Percentiles rank a stretch among this genome's conserved stretches.
These are phyloP conservation scores for Cryptoblepharus egeriae DNA, from an alignment of 2,797 vertebrate species.

Conservation along the genomic window DNA sequence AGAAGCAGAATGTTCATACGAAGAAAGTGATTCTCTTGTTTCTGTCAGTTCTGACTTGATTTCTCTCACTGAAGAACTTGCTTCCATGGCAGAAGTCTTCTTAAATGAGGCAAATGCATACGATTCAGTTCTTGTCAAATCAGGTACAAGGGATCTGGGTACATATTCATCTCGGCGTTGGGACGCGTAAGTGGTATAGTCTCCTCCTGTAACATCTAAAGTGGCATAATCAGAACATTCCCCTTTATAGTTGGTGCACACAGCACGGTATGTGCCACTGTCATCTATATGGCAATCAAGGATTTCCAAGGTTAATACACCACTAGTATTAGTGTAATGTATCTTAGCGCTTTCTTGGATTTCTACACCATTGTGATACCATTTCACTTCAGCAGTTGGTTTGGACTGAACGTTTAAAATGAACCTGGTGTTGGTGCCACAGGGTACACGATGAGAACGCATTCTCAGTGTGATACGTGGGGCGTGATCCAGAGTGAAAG, in stretches of 20 bases:
- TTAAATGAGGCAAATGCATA: conserved; percentile 90
- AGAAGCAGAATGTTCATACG: conserved; percentile 82
- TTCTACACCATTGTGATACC: conserved; percentile 93
- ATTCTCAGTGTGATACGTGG: conserved; percentile 95
- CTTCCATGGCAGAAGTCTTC: conserved; percentile 87
- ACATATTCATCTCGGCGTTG: conserved; percentile 89
- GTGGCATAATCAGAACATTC: conserved; percentile 96
- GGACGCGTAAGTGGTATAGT: conserved; percentile 87
- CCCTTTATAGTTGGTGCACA: conserved; percentile 92
- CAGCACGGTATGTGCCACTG: conserved; percentile 92
- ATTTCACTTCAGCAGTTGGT: conserved; percentile 89
- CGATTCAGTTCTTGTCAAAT: conserved; percentile 88
- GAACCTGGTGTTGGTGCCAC: conserved; percentile 89
- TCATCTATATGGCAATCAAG: conserved; percentile 90
- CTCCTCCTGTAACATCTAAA: conserved; percentile 89
- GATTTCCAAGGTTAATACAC: conserved; percentile 93
- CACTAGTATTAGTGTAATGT: conserved; percentile 88
- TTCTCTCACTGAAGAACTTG: conserved; percentile 87
- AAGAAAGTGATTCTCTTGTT: conserved; percentile 83
- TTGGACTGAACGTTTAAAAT: conserved; percentile 94
- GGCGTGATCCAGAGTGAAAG: conserved; percentile 92
- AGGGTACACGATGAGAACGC: conserved; percentile 93
- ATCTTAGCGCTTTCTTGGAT: conserved; percentile 89
- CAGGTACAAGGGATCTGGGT: conserved; percentile 85
- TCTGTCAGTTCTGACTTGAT: conserved; percentile 87